Conservation (phyloP, 2,888 invertebrate genomes). For the Fabriciana adippe region DNA sequence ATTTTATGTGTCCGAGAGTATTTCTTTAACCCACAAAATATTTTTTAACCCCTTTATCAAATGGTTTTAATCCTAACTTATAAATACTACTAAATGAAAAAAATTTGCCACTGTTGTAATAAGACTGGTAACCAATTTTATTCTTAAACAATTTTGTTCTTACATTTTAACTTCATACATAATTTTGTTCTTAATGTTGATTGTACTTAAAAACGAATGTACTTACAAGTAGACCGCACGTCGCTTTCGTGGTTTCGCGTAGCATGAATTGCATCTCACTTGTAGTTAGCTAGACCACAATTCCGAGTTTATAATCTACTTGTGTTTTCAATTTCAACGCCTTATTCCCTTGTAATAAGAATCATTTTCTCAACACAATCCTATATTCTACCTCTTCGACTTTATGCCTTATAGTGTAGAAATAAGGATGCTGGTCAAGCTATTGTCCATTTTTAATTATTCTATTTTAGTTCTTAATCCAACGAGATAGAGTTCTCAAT, state of each 20-base stretch:
- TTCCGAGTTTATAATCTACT: conserved; percentile 25
- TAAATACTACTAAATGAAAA: too few species aligned
- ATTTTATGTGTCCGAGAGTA: too few species aligned
- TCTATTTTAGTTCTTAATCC: too few species aligned
- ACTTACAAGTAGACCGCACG: conserved; percentile 10
- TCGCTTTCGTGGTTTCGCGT: conserved; percentile 17
- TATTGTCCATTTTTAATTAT: background rate
- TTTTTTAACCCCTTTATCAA: too few species aligned
- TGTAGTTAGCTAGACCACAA: conserved; percentile 27
- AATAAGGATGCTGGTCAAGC: conserved; percentile 6
- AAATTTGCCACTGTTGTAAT: too few species aligned
- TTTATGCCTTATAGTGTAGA: background rate
- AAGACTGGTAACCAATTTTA: too few species aligned
- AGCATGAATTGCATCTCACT: conserved; percentile 28
- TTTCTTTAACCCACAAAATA: too few species aligned
- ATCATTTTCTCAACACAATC: background rate
- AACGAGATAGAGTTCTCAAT: too few species aligned
- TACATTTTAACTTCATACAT: background rate
- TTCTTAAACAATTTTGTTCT: background rate
- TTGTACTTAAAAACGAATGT: background rate
- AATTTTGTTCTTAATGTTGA: too few species aligned
- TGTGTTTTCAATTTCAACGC: conserved; percentile 14
- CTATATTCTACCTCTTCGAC: background rate
- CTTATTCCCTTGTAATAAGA: conserved; percentile 6
- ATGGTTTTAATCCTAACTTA: too few species aligned